A percentile compares a stretch with the other conserved stretches of the same genome.
Conservation (phyloP, 2,888 invertebrate genomes). For the Chouioia cunea region DNA sequence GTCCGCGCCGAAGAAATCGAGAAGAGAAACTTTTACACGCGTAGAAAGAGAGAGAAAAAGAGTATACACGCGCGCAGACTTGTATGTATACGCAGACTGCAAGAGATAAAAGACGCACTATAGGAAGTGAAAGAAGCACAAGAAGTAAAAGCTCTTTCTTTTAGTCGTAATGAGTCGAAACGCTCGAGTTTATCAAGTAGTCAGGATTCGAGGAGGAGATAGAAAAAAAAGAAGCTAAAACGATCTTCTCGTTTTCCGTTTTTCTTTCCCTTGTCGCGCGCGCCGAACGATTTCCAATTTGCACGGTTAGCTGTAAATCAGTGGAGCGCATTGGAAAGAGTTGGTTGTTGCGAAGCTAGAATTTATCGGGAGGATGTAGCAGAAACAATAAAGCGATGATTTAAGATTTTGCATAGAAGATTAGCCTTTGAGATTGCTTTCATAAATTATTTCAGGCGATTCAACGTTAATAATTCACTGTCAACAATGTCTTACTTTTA, state of each 20-base stretch:
- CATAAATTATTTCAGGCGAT: no score
- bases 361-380: no score
- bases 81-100: no score
- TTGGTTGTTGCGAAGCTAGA: no score
- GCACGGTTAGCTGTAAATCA: not conserved
- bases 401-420: slow-evolving; percentile 21
- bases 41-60: slow-evolving; percentile 1
- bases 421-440: no score
- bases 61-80: not conserved
- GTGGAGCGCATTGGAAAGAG: not conserved
- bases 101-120: slow-evolving; percentile 27
- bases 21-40: slow-evolving; percentile 28
- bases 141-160: slow-evolving; percentile 26
- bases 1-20: slow-evolving; percentile 31
- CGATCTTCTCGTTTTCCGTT: not conserved
- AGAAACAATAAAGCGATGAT: slow-evolving; percentile 29
- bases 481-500: no score
- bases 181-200: slow-evolving; percentile 23
- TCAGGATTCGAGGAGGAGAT: not conserved
- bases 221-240: not conserved
- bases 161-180: slow-evolving; percentile 28
- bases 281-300: slow-evolving; percentile 1
- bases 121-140: slow-evolving; percentile 13
- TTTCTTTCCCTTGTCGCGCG: not conserved
- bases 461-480: no score